Conservation (phyloP, 2,113 vertebrate genomes). For the Leptosomus discolor region DNA sequence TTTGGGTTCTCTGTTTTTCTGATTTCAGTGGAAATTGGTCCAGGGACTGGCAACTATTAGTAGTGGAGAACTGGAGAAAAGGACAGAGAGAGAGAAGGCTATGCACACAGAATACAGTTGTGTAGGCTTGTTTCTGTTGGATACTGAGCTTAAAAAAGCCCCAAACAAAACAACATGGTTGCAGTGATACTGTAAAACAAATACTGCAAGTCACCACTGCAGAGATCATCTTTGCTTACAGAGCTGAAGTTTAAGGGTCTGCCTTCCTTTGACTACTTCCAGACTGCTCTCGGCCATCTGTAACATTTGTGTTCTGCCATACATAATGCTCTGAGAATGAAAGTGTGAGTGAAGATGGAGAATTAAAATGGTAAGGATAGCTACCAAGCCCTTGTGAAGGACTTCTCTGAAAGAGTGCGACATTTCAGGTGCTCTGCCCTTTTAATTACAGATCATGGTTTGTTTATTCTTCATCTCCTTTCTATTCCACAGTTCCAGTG, state of each 20-base stretch:
- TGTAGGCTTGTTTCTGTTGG: neutral
- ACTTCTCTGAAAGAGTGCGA: neutral
- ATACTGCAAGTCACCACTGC: neutral
- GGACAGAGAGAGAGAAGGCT: neutral
- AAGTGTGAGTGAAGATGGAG: neutral
- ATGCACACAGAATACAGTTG: neutral
- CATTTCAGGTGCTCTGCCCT: neutral
- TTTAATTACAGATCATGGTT: neutral
- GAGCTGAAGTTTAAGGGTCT: neutral
- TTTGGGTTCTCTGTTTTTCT: neutral
- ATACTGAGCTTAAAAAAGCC: neutral
- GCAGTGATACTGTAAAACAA: neutral
- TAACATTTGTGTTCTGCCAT: neutral
- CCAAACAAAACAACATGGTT: neutral
- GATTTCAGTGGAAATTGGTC: neutral
- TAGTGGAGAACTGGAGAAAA: neutral
- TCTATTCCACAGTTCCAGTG: neutral
- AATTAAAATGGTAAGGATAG: neutral
- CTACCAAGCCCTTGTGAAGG: neutral
- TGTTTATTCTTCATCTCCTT: neutral
- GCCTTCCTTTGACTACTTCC: neutral
- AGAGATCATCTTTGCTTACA: neutral
- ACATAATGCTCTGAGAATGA: neutral
- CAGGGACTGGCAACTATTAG: neutral
- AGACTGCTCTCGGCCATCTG: neutral